Evolutionary conservation across 2,888 invertebrate species (phyloP).

Genomic region (Ichneumon xanthorius): DNA sequence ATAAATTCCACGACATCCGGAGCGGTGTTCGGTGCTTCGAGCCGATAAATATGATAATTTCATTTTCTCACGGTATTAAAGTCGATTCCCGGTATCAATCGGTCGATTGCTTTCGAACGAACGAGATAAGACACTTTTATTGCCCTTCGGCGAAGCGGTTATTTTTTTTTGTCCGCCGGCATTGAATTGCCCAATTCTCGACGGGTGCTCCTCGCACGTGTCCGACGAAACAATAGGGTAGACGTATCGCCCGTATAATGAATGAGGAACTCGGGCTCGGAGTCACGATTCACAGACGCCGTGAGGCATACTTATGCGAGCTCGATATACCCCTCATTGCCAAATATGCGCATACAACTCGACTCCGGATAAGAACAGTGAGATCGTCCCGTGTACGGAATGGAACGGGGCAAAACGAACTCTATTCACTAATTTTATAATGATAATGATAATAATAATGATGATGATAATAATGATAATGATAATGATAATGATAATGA

Average conservation of each 20-base stretch:
- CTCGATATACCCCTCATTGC: constrained; percentile 28
- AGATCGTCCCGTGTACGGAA: neutral
- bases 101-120: neutral
- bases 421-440: neutral
- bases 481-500: too few species aligned
- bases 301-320: constrained; percentile 7
- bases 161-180: neutral
- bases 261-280: constrained; percentile 20
- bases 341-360: constrained; percentile 50
- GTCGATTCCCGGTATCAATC: neutral
- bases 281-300: constrained; percentile 10
- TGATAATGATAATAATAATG: too few species aligned
- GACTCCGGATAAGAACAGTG: constrained; percentile 1
- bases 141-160: neutral
- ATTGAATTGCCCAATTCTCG: neutral
- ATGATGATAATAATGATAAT: too few species aligned
- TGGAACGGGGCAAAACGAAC: neutral
- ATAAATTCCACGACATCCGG: constrained; percentile 44
- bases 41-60: constrained; percentile 26
- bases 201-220: constrained; percentile 9
- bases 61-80: constrained; percentile 15
- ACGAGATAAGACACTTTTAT: neutral
- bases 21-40: neutral
- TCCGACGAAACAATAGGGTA: constrained; percentile 30
- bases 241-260: neutral